Evolutionary conservation across 2,888 invertebrate genomes (phyloP), one percentile per base, ranked within the genome.

Genomic region (Macaria liturata): DNA sequence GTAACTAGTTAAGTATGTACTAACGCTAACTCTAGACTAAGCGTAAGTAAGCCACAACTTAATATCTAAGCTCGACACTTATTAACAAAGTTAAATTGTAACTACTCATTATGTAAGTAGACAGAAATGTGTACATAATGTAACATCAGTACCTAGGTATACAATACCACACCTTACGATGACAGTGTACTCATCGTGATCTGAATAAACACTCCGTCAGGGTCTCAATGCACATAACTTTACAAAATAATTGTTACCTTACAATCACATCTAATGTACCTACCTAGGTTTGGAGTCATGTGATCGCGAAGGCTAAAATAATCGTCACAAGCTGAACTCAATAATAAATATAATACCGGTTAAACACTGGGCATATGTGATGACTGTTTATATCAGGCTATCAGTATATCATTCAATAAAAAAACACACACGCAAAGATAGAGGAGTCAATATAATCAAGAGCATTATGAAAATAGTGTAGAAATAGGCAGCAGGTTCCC

Each of bases 221-320:
- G 70, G 66, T 68, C 71, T 66, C 63, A 61, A 69, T 68, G 66
- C 62, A 63, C 61, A 65, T 63, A 62, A 49, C 54, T 50, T 46
- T 46, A 48, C 60, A 45, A 62, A 59, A 63, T 75, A 72, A 74
- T 71, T 72, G 67, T 56, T 60, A 49, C 20, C 48, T 52, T 52
- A 59, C 42, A 64, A 69, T 57, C 64, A 62, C 57, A 61, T 62
- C 64, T 69, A 67, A 7, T 20, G 34, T 37, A 37, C 34, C 4
- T 34, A 34, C 34, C 34, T 37, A 42, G 61, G 68, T 70, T 69
- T 61, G 66, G 64, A 59, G 69, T 70, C 69, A 69, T 69, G 66
- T 69, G 69, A 71, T 70, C 56, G 54, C 61, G 72, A 80, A 78
- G 77, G 78, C 65, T 74, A 61, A 60, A 67, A 64, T 64, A 58